Conservation (phyloP, 2,797 vertebrate species). For the Zenarchopterus dispar region DNA sequence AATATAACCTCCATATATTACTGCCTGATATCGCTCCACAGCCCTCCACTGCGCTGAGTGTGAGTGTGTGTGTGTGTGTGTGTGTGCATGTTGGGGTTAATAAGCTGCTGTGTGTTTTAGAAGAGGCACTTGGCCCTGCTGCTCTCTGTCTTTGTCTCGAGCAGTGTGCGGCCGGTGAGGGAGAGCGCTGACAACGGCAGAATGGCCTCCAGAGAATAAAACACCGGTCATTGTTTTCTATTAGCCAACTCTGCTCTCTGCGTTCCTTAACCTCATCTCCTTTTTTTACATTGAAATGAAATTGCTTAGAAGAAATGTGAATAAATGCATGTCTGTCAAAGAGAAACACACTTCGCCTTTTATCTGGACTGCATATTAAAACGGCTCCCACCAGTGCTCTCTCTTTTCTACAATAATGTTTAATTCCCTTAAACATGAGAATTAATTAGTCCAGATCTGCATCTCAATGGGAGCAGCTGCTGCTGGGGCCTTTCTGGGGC, state of each 20-base stretch:
- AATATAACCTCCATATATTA: constrained; percentile 80
- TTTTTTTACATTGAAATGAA: constrained; percentile 80
- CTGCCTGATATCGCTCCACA: constrained; percentile 59
- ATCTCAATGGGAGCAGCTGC: constrained; percentile 79
- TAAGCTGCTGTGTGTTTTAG: constrained; percentile 75
- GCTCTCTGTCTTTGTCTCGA: constrained; percentile 74
- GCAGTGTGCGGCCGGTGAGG: constrained; percentile 44
- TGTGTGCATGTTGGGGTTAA: constrained; percentile 76
- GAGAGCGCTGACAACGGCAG: constrained; percentile 74
- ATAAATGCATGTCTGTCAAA: constrained; percentile 72
- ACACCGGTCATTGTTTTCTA: constrained; percentile 81
- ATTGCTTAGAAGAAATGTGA: constrained; percentile 69
- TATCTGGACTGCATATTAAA: constrained; percentile 81
- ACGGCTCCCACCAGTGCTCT: constrained; percentile 46
- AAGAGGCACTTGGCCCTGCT: constrained; percentile 73
- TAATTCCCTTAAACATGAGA: constrained; percentile 84
- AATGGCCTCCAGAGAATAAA: constrained; percentile 76
- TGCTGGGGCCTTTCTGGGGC: constrained; percentile 1
- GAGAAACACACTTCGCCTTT: constrained; percentile 68
- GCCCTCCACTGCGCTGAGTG: constrained; percentile 27
- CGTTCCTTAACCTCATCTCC: constrained; percentile 57
- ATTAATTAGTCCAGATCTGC: constrained; percentile 85
- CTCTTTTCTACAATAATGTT: constrained; percentile 78
- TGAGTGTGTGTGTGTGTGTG: constrained; percentile 45
- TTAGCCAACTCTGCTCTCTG: constrained; percentile 71